Conservation (phyloP, 2,888 invertebrate species). For the Volucella bombylans region DNA sequence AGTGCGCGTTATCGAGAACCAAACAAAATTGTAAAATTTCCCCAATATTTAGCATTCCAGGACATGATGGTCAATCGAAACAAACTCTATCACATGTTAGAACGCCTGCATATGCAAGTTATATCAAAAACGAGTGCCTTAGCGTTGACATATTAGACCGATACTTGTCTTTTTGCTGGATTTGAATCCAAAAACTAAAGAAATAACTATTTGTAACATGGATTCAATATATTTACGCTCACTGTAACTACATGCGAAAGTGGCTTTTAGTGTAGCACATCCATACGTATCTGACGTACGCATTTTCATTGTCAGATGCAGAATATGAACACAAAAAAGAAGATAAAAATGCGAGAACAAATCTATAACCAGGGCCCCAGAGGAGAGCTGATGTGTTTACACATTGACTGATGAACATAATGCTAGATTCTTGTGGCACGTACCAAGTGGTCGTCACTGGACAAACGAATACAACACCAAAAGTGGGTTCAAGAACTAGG, state of each 20-base stretch:
- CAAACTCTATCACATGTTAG: no score
- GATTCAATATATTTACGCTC: background rate
- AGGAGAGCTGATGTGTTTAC: constrained; percentile 37
- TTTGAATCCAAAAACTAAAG: background rate
- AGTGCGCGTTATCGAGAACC: no score
- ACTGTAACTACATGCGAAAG: constrained; percentile 38
- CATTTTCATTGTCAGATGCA: constrained; percentile 48
- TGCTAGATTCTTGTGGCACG: constrained; percentile 43
- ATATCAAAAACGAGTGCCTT: no score
- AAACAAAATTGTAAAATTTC: no score
- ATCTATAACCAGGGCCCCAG: constrained; percentile 9
- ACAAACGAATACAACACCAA: constrained; percentile 28
- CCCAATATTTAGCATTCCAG: no score
- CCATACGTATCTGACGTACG: constrained; percentile 37
- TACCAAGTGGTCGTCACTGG: constrained; percentile 53
- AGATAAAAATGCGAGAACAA: background rate
- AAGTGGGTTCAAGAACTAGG: constrained; percentile 15
- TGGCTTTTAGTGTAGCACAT: constrained; percentile 22
- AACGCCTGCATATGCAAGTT: no score
- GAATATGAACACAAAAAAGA: constrained; percentile 10
- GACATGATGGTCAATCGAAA: no score
- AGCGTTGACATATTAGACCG: no score
- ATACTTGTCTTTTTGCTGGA: no score
- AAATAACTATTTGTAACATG: background rate
- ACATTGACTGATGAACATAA: constrained; percentile 41